A percentile compares a stretch with the other conserved stretches of the same genome.
These are phyloP conservation scores for Dicycla oo DNA, from an alignment of 2,888 invertebrate genomes.

Conservation along the genomic window DNA sequence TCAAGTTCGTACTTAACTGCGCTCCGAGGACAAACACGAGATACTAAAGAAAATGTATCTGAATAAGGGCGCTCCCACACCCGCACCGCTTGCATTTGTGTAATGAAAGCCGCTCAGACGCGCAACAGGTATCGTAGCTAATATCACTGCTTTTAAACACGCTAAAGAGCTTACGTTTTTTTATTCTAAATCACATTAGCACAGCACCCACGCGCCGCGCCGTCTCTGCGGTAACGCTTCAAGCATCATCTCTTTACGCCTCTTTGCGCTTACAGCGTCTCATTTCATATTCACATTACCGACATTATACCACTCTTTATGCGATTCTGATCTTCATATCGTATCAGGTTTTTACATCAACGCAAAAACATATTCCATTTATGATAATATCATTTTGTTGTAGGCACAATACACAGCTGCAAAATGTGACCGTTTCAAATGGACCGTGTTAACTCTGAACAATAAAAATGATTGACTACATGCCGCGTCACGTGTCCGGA, in stretches of 20 bases:
- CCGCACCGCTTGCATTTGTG: slow-evolving; percentile 60
- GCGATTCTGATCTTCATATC: slow-evolving; percentile 38
- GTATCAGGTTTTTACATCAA: slow-evolving; percentile 45
- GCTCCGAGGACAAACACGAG: slow-evolving; percentile 54
- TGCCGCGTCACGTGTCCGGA: slow-evolving; percentile 38
- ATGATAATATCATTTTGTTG: slow-evolving; percentile 21
- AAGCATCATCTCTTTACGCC: slow-evolving; percentile 31
- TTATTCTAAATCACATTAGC: slow-evolving; percentile 41
- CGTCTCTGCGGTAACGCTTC: slow-evolving; percentile 12
- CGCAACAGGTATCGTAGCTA: slow-evolving; percentile 70
- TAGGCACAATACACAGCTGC: slow-evolving; percentile 23
- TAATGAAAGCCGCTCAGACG: slow-evolving; percentile 62
- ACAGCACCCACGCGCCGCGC: slow-evolving; percentile 8
- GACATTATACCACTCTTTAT: slow-evolving; percentile 37
- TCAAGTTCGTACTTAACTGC: slow-evolving; percentile 56
- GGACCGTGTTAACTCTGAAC: slow-evolving; percentile 39
- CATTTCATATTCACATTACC: slow-evolving; percentile 52
- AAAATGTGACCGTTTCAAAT: slow-evolving; percentile 50
- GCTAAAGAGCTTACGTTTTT: slow-evolving; percentile 58
- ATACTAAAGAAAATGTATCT: slow-evolving; percentile 62
- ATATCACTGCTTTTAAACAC: slow-evolving; percentile 57
- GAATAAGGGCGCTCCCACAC: slow-evolving; percentile 41
- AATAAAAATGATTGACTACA: slow-evolving; percentile 59
- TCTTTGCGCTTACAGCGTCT: slow-evolving; percentile 40
- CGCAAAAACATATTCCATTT: slow-evolving; percentile 44